Base-by-base conservation (phyloP, 1,140 invertebrate species). In the Zaprionus vittiger region DNA sequence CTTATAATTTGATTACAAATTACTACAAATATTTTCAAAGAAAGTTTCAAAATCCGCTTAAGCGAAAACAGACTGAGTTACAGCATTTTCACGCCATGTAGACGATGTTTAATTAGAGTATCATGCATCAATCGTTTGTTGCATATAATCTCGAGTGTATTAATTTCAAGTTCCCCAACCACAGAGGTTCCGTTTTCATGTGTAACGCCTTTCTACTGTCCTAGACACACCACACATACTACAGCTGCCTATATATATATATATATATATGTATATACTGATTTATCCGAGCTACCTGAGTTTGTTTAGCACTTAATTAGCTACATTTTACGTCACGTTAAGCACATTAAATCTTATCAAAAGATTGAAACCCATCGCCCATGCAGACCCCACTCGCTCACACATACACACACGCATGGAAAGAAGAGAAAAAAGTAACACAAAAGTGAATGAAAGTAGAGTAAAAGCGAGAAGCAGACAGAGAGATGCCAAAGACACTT, bases 231-330 rank as follows among this genome's bases (percentile, higher is more conserved):
- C n/a, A 47, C 41, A 47, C 7, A 47, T 17, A 38, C 15, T 1
- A 28, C 26, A 28, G 26, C 26, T 28, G 26, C 26, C 26, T 28
- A 28, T 28, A n/a, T 6, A 6, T 14, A 5, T 5, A 38, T 38
- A 38, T 14, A 15, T 38, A 15, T 20, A 20, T 41, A 38, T 41
- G n/a, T 4, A 56, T 24, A 28, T 24, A 20, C 4, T 4, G 2
- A 22, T 66, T 17, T 38, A 41, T 17, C 28, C 17, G 28, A 31
- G 38, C 22, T 60, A 74, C 71, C 65, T 69, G 54, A 22, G 61
- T 28, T 76, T 72, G 72, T 60, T 83, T 76, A 61, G 57, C 80
- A 83, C 76, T 76, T 83, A 83, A 83, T 83, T 83, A 83, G 72
- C 68, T 52, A 54, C 63, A 75, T 78, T 78, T 75, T 68, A 75